A percentile compares a stretch with the other conserved stretches of the same genome.
Conservation (phyloP, 2,888 invertebrate genomes). For the Meiosimyza decipiens region DNA sequence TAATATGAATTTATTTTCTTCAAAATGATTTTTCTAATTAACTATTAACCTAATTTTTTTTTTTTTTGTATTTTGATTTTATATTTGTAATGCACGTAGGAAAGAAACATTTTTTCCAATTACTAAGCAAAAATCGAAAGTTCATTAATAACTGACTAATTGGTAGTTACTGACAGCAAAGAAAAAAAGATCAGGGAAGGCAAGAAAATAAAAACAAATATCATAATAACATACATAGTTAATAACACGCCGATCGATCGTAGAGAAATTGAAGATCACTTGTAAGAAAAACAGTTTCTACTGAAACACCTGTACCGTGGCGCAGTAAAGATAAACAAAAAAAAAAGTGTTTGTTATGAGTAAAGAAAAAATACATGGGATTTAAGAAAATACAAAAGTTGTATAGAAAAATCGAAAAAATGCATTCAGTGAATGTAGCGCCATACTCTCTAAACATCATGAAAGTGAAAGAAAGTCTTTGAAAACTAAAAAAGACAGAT, state of each 20-base stretch:
- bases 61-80: no score
- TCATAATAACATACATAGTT: slow-evolving; percentile 6
- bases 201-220: neutral
- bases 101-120: neutral
- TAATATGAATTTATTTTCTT: no score
- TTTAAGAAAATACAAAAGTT: neutral
- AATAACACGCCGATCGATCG: neutral
- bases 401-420: neutral
- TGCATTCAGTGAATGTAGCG: neutral
- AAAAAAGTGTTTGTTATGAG: neutral
- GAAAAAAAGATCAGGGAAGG: neutral
- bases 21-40: no score
- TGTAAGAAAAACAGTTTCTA: slow-evolving; percentile 1
- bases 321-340: neutral
- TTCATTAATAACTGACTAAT: slow-evolving; percentile 4
- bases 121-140: slow-evolving; percentile 21
- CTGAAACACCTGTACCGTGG: neutral
- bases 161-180: neutral
- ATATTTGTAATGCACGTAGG: no score
- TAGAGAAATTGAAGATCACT: slow-evolving; percentile 21
- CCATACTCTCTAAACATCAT: no score
- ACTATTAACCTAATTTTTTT: no score
- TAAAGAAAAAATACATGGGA: neutral
- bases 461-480: slow-evolving; percentile 27
- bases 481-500: neutral